Percentiles rank a stretch among this genome's conserved stretches.
These are phyloP conservation scores for Tetranychus piercei DNA, from an alignment of 2,888 invertebrate genomes.

Conservation along the genomic window DNA sequence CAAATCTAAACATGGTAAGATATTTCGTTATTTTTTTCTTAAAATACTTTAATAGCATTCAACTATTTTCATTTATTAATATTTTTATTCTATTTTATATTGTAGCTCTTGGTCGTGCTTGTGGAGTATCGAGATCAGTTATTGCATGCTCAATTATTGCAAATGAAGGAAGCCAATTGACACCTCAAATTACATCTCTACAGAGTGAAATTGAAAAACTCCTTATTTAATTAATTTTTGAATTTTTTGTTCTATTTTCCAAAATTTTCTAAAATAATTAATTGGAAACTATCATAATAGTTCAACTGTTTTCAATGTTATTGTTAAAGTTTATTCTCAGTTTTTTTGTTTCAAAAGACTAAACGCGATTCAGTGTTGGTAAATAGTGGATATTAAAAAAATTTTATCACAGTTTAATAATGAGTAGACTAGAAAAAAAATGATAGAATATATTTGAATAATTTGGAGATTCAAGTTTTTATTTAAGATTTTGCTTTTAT, in stretches of 20 bases:
- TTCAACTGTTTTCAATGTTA: too few species aligned
- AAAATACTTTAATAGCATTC: background rate
- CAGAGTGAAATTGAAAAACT: conserved; percentile 92
- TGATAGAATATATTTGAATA: too few species aligned
- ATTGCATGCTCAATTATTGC: conserved; percentile 86
- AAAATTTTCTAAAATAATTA: background rate
- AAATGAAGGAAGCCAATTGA: conserved; percentile 90
- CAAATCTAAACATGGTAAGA: conserved; percentile 60
- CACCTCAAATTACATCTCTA: conserved; percentile 73
- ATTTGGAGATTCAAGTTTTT: too few species aligned
- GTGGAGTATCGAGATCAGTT: conserved; percentile 89
- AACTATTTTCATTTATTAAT: background rate
- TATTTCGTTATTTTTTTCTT: background rate
- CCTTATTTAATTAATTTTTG: conserved; percentile 51
- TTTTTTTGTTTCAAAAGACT: too few species aligned
- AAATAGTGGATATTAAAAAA: too few species aligned
- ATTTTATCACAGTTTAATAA: too few species aligned
- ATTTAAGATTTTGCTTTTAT: background rate
- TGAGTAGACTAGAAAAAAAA: too few species aligned
- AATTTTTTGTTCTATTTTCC: background rate
- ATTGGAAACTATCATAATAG: too few species aligned
- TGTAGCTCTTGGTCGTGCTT: conserved; percentile 73
- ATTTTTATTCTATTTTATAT: background rate
- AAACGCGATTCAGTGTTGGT: too few species aligned
- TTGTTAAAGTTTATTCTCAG: too few species aligned